Conservation (phyloP, 35 echinoderm and acorn worm species). For the Hemicentrotus pulcherrimus region DNA sequence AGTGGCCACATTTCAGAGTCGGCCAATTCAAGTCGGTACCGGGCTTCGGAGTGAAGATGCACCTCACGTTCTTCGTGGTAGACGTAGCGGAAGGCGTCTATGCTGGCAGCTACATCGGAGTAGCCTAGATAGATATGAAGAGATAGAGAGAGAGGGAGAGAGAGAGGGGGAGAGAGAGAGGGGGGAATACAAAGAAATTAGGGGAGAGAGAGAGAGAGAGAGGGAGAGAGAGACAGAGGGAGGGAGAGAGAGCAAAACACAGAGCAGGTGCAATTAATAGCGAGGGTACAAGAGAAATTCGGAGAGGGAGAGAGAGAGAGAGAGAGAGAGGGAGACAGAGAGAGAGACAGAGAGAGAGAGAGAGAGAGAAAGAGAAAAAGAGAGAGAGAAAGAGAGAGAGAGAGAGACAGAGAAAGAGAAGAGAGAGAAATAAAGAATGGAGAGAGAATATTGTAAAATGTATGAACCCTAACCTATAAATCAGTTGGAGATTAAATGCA, state of each 20-base stretch:
- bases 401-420: neutral
- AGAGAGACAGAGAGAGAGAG: neutral
- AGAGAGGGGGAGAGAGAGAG: too few relatives aligned
- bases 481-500: too few relatives aligned
- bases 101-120: constrained; percentile 15
- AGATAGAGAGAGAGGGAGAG: too few relatives aligned
- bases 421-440: neutral
- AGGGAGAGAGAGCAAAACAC: too few relatives aligned
- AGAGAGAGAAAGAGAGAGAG: neutral
- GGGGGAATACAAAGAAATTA: too few relatives aligned
- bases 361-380: neutral
- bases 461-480: too few relatives aligned
- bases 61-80: constrained; percentile 48
- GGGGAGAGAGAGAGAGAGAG: too few relatives aligned
- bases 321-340: neutral
- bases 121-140: neutral
- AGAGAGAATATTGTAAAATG: neutral
- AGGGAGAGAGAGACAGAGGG: too few relatives aligned
- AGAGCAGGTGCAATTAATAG: too few relatives aligned
- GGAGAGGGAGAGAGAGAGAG: neutral
- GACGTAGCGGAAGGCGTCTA: constrained; percentile 42
- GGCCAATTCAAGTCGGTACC: constrained; percentile 49
- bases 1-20: constrained; percentile 38
- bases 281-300: too few relatives aligned
- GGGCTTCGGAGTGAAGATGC: constrained; percentile 31